Evolutionary conservation across 2,888 invertebrate species (phyloP).

Genomic region (Drosophila anomalipes): DNA sequence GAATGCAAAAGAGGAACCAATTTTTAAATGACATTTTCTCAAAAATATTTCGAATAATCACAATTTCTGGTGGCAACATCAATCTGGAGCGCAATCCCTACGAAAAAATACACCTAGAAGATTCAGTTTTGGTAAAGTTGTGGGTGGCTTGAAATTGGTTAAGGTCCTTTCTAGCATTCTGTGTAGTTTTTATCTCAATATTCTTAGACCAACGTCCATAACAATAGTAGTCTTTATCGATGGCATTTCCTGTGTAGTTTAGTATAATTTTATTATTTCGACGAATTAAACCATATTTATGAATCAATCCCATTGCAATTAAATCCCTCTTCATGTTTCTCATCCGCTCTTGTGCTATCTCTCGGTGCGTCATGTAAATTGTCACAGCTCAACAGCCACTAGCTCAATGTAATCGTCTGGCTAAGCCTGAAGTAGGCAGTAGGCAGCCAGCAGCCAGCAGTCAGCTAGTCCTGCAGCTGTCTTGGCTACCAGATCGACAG

Average conservation of each 20-base stretch:
- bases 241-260: conserved; percentile 10
- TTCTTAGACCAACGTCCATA: neutral
- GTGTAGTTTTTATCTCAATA: neutral
- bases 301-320: conserved; percentile 4
- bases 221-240: neutral
- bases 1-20: neutral
- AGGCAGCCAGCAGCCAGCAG: neutral
- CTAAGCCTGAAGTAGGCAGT: conserved; percentile 16
- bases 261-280: conserved; percentile 9
- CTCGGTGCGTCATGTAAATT: conserved; percentile 58
- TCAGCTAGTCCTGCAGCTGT: conserved; percentile 30
- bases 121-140: neutral
- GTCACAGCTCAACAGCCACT: conserved; percentile 64
- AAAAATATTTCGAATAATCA: neutral
- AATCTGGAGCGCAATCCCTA: no score
- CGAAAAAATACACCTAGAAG: neutral
- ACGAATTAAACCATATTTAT: conserved; percentile 10
- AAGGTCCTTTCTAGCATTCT: neutral
- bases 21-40: neutral
- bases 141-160: neutral
- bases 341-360: conserved; percentile 43
- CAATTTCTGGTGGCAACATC: no score
- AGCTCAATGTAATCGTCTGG: conserved; percentile 62
- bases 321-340: neutral
- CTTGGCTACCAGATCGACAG: conserved; percentile 22